These are phyloP conservation scores for Pycnomerus fuliginosus DNA, from an alignment of 2,888 invertebrate genomes.

Conservation along the genomic window DNA sequence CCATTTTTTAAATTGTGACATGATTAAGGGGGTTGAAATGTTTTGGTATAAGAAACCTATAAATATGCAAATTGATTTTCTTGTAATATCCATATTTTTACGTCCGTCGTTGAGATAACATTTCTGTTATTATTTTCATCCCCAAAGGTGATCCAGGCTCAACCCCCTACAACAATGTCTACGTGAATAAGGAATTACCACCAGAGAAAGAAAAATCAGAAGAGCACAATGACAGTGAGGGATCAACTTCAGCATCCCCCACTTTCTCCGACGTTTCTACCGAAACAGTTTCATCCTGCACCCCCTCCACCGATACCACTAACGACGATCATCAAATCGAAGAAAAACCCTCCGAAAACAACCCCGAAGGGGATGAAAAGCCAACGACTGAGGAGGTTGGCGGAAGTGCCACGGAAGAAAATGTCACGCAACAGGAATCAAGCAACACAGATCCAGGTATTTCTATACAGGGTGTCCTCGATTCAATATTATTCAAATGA, in stretches of 20 bases:
- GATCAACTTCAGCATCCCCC: constrained; percentile 44
- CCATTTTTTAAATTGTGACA: too few species aligned
- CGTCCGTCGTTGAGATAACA: too few species aligned
- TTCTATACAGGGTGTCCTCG: too few species aligned
- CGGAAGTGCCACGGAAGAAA: not conserved
- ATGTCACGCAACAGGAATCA: too few species aligned
- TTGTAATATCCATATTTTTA: too few species aligned
- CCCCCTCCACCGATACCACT: constrained; percentile 19
- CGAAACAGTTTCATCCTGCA: constrained; percentile 17
- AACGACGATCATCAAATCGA: constrained; percentile 13
- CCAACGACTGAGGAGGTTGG: not conserved
- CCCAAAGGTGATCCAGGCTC: constrained; percentile 52
- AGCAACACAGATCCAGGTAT: too few species aligned
- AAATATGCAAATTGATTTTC: too few species aligned
- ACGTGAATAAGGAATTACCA: constrained; percentile 41
- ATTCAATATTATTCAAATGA: too few species aligned
- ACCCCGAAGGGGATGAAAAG: not conserved
- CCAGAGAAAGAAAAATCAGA: constrained; percentile 18
- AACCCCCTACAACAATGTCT: constrained; percentile 52
- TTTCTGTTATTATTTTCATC: too few species aligned
- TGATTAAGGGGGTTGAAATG: too few species aligned
- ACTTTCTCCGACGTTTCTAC: constrained; percentile 39
- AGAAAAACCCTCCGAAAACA: constrained; percentile 6
- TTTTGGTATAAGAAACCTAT: too few species aligned
- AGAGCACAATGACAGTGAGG: constrained; percentile 35